phyloP scores from a whole-genome alignment of 2,113 vertebrate genomes.

The Electrona antarctica region DNA sequence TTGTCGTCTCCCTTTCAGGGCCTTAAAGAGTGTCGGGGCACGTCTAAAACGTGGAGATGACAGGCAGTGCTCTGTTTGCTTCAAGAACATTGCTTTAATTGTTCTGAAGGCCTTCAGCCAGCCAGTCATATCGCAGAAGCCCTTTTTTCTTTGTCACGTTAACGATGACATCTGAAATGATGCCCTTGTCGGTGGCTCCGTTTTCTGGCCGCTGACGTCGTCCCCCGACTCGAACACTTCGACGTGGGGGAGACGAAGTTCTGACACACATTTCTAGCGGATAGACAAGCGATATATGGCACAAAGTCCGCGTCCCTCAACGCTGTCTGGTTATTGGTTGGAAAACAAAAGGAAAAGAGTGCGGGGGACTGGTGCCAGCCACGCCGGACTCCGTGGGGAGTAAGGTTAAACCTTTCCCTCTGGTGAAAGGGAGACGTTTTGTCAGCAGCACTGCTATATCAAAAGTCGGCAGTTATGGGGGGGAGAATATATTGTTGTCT shows the following conservation, averaged over 20 bases:
- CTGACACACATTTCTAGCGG: too few relatives aligned
- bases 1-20: conserved; percentile 61
- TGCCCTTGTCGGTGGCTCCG: conserved; percentile 3
- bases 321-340: conserved; percentile 64
- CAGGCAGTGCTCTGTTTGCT: conserved; percentile 51
- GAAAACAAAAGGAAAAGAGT: conserved; percentile 46
- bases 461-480: too few relatives aligned
- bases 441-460: neutral
- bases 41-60: conserved; percentile 55
- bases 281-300: too few relatives aligned
- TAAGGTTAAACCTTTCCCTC: conserved; percentile 30
- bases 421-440: conserved; percentile 26
- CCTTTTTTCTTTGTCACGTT: conserved; percentile 36
- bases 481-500: conserved; percentile 5
- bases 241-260: conserved; percentile 2
- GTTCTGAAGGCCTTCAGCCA: conserved; percentile 37
- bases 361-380: conserved; percentile 32
- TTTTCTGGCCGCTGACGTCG: conserved; percentile 30
- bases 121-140: conserved; percentile 41
- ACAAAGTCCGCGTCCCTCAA: conserved; percentile 54
- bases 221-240: conserved; percentile 7
- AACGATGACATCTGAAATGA: conserved; percentile 54
- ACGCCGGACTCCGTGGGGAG: conserved; percentile 21
- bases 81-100: conserved; percentile 57
- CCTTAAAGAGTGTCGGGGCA: conserved; percentile 42